Base-by-base conservation (phyloP, 1,140 invertebrate genomes). In the Drosophila teissieri region DNA sequence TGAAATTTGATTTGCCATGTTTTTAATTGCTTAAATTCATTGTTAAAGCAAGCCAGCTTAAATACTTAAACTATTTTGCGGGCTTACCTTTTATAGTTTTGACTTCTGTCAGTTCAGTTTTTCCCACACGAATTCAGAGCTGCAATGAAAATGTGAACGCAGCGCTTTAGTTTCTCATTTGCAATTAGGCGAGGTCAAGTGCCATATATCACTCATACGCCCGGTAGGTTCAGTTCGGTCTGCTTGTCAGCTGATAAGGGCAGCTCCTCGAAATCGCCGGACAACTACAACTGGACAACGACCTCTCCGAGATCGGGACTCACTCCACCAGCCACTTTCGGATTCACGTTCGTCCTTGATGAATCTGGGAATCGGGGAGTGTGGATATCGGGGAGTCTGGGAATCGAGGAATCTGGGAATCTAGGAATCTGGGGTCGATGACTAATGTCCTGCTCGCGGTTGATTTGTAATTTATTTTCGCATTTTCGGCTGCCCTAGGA, bases 381-480 rank as follows among this genome's bases (percentile, higher is more conserved):
- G 19, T 19, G 19, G 19, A 19, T 2, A 8, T 8, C 7, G 22
- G 3, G 22, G 62, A 53, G 39, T 67, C 42, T 15, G 15, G 17
- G 34, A 19, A 48, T 37, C 34, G 34, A 5, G 11, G 31, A 10
- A 31, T 31, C 31, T 46, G 44, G 39, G 78, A n/a, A n/a, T 37
- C 34, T 39, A 5, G 11, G 31, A 10, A 31, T 31, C 31, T 46
- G 44, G 39, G 78, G 77, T 74, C 77, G 69, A 68, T 81, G 78
- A 81, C 55, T 76, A 72, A 81, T 80, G 64, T 80, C 31, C 58
- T 8, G 56, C 27, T 48, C 15, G 60, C 27, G 60, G 42, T 40
- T 69, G 73, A 80, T 81, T 81, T 54, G 37, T 54, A 80, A 81
- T 81, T 80, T 82, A 55, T 62, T 82, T 51, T 51, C n/a, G 48